phyloP scores from a whole-genome alignment of 2,888 invertebrate species.

The Microdon myrmicae region DNA sequence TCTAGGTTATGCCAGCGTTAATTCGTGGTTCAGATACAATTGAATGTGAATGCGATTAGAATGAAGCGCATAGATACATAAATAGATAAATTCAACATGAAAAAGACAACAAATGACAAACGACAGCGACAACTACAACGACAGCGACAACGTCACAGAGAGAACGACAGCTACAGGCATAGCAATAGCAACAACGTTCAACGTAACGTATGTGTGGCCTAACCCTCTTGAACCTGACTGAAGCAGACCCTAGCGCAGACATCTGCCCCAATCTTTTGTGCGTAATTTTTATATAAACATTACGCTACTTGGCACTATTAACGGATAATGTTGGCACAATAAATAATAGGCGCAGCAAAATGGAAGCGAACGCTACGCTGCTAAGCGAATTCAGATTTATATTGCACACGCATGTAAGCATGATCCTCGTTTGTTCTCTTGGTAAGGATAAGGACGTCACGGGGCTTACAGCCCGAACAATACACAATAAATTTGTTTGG shows the following conservation, averaged over 20 bases:
- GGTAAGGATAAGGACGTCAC: slow-evolving; percentile 25
- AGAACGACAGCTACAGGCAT: no score
- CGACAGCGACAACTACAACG: slow-evolving; percentile 6
- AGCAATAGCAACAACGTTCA: no score
- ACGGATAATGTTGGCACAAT: slow-evolving; percentile 49
- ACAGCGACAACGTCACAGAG: no score
- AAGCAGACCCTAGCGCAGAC: slow-evolving; percentile 40
- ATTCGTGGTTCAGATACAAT: slow-evolving; percentile 52
- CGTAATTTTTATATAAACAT: slow-evolving; percentile 44
- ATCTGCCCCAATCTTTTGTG: slow-evolving; percentile 44
- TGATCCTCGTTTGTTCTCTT: slow-evolving; percentile 46
- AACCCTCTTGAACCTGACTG: slow-evolving; percentile 47
- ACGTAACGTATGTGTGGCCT: no score
- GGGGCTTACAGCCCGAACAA: slow-evolving; percentile 24
- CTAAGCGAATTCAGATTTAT: slow-evolving; percentile 28
- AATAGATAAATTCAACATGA: slow-evolving; percentile 4
- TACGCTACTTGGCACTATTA: slow-evolving; percentile 46
- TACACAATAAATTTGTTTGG: slow-evolving; percentile 38
- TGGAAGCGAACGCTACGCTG: slow-evolving; percentile 24
- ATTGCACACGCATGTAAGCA: slow-evolving; percentile 40
- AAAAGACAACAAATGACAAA: no score
- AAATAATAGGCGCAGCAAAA: slow-evolving; percentile 31
- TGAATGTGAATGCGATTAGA: slow-evolving; percentile 50
- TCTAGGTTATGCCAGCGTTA: slow-evolving; percentile 38
- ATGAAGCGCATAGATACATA: slow-evolving; percentile 38